Percentiles rank a stretch among this genome's conserved stretches.
phyloP scores from a whole-genome alignment of 2,888 invertebrate genomes.

The Ellobium chinense region DNA sequence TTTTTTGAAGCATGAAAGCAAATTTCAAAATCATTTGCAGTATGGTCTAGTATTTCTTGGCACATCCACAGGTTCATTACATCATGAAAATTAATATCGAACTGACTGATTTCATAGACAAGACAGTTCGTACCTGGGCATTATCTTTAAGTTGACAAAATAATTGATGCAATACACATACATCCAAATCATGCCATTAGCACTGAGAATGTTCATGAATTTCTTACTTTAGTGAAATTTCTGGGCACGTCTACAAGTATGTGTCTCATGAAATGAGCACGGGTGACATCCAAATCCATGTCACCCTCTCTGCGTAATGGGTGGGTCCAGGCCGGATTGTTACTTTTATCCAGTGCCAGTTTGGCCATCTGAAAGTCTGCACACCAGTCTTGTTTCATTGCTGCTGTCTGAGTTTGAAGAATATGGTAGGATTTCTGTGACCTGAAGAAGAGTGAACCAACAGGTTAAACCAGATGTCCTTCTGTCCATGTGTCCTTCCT shows the following conservation, averaged over 20 bases:
- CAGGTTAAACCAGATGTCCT: background rate
- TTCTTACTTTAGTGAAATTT: slow-evolving; percentile 80
- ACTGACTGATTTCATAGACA: too few species aligned
- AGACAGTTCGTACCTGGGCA: too few species aligned
- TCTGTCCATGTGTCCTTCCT: background rate
- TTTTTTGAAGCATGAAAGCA: too few species aligned
- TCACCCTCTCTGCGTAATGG: slow-evolving; percentile 81
- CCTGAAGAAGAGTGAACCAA: slow-evolving; percentile 50
- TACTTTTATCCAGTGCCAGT: slow-evolving; percentile 87
- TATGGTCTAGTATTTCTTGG: too few species aligned
- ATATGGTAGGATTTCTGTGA: slow-evolving; percentile 60
- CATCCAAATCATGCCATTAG: too few species aligned
- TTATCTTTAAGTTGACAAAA: too few species aligned
- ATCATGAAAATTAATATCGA: too few species aligned
- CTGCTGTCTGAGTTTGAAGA: slow-evolving; percentile 83
- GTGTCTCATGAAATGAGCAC: slow-evolving; percentile 94
- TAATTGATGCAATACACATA: too few species aligned
- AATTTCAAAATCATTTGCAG: too few species aligned
- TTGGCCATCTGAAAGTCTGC: slow-evolving; percentile 90
- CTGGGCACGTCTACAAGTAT: slow-evolving; percentile 92
- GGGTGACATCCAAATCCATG: slow-evolving; percentile 82
- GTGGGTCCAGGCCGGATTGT: slow-evolving; percentile 93
- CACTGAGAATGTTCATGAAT: too few species aligned
- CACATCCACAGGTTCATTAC: too few species aligned
- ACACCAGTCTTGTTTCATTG: slow-evolving; percentile 94